Conservation (phyloP, 2,113 vertebrate species). For the Chamaetylas fuelleborni region DNA sequence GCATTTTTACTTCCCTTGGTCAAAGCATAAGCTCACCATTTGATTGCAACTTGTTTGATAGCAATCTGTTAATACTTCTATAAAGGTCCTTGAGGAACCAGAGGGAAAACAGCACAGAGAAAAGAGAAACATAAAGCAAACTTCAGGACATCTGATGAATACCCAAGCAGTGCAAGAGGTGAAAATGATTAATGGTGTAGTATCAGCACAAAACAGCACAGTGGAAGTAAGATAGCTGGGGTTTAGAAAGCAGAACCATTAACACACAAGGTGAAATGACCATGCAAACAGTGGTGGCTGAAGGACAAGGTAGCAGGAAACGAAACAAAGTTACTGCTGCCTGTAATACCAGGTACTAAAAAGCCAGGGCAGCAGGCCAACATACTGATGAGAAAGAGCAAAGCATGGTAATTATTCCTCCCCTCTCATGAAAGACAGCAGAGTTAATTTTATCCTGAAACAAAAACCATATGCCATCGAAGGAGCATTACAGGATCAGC, state of each 20-base stretch:
- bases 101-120: not conserved
- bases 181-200: constrained; percentile 22
- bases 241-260: not conserved
- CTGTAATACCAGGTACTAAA: not conserved
- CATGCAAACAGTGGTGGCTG: not conserved
- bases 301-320: not conserved
- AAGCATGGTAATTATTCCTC: not conserved
- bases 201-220: not conserved
- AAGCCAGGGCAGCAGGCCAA: constrained; percentile 14
- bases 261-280: not conserved
- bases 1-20: not conserved
- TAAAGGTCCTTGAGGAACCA: constrained; percentile 1
- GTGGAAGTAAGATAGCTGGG: not conserved
- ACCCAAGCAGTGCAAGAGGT: not conserved
- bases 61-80: not conserved
- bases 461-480: not conserved
- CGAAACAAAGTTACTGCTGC: not conserved
- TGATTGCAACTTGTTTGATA: not conserved
- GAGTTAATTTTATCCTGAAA: constrained; percentile 5
- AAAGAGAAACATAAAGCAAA: not conserved
- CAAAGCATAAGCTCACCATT: not conserved
- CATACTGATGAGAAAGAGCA: not conserved
- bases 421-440: not conserved
- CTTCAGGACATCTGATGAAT: not conserved
- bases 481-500: not conserved